Conservation (phyloP, 2,113 vertebrate genomes). For the Aegithalos caudatus region DNA sequence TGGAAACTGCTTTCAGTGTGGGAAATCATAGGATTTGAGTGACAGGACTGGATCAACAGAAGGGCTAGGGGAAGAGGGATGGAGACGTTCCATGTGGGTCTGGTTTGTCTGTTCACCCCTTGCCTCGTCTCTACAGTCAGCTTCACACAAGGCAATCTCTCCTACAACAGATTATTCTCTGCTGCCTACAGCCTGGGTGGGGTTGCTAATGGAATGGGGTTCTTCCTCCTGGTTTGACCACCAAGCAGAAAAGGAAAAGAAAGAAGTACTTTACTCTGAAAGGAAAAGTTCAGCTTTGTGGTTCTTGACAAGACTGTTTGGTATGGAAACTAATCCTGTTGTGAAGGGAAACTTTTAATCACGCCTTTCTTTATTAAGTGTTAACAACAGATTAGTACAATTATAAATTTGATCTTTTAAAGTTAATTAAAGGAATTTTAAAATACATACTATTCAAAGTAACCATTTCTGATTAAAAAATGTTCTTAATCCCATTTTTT, state of each 20-base stretch:
- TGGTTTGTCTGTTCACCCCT: not conserved
- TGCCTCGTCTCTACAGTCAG: not conserved
- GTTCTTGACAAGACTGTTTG: not conserved
- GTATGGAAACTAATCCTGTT: not conserved
- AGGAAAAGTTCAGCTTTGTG: not conserved
- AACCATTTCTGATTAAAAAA: not conserved
- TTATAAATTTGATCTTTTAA: not conserved
- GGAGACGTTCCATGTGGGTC: not conserved
- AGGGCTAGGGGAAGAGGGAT: not conserved
- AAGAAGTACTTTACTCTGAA: not conserved
- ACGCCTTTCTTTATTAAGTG: not conserved
- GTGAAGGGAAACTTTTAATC: not conserved
- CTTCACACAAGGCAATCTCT: not conserved
- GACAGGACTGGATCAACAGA: not conserved
- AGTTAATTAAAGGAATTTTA: not conserved
- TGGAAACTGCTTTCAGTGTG: not conserved
- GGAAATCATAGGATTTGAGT: not conserved
- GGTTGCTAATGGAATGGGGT: not conserved
- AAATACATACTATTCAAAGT: not conserved
- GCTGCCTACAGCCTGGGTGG: not conserved
- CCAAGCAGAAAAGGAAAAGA: not conserved
- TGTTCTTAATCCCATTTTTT: not conserved
- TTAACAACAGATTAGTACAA: not conserved
- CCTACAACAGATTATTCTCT: not conserved
- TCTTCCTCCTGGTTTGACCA: not conserved